Evolutionary conservation across 2,797 vertebrate genomes (phyloP), one percentile per base, ranked within the genome.

Genomic region (Holocentrus rufus): DNA sequence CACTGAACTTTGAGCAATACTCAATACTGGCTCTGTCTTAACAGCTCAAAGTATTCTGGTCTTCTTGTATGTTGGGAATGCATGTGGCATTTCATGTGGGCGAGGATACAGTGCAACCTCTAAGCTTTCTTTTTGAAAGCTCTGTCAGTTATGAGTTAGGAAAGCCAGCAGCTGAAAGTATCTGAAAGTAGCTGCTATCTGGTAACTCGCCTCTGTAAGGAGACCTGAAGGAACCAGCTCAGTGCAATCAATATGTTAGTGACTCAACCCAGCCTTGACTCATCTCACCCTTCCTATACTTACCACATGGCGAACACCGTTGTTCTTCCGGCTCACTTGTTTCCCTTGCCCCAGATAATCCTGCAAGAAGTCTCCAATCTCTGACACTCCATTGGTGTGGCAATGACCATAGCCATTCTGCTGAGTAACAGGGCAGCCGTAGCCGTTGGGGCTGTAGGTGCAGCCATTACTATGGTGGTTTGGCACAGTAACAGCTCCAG

Each of bases 291-390:
- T 64, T 59, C 8, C 9, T 74, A 22, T 65, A 95, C 97, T 96
- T 89, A 99, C 98, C 77, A 93, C 90, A 62, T 93, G 95, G 30
- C 95, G 93, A 74, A 93, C 90, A 10, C 92, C 89, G 30, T 92
- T 92, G 76, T 92, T 94, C 83, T 92, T 94, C 80, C 80, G 74
- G 80, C 67, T 89, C 55, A 80, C 76, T 70, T 85, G 84, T n/a
- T 89, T 85, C 23, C 81, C 87, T 15, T 91, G 90, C 14, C 85
- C 92, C 72, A 94, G 74, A 82, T 93, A 94, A 81, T 91, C 91
- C 82, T 93, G 91, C 65, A 92, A 72, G 72, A 93, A 87, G 80
- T 94, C 93, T 84, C 91, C 91, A 64, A 92, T 89, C 81, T 93
- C 92, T 6, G 88, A 87, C 44, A 87, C 86, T 13, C 87, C 84